phyloP scores from a whole-genome alignment of 2,888 invertebrate species.

The Choreutis nemorana region DNA sequence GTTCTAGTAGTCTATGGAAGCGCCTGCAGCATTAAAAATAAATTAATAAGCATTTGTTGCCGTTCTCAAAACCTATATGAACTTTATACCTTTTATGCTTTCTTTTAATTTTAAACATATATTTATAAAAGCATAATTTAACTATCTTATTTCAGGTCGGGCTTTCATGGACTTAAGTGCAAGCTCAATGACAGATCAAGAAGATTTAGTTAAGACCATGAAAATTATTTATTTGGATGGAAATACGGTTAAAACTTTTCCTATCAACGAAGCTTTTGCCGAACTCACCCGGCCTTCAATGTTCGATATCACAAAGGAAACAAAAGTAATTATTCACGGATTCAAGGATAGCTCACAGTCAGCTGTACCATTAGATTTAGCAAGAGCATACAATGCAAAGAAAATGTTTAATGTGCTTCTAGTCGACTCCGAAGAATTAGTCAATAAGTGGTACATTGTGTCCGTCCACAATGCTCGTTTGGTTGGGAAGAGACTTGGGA shows the following conservation, averaged over 20 bases:
- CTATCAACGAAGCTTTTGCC: conserved; percentile 40
- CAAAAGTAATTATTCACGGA: conserved; percentile 56
- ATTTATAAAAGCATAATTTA: no score
- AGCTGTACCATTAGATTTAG: conserved; percentile 41
- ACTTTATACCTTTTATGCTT: no score
- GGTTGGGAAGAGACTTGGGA: conserved; percentile 60
- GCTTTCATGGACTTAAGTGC: conserved; percentile 49
- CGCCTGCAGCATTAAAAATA: no score
- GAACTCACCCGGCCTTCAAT: conserved; percentile 33
- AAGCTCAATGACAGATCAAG: conserved; percentile 30
- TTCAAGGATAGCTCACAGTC: conserved; percentile 54
- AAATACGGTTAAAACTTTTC: conserved; percentile 26
- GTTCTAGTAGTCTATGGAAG: no score
- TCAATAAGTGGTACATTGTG: conserved; percentile 46
- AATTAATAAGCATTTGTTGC: no score
- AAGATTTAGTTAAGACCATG: conserved; percentile 40
- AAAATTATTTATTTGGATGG: conserved; percentile 41
- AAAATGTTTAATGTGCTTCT: conserved; percentile 53
- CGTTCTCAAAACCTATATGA: no score
- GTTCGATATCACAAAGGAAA: conserved; percentile 52
- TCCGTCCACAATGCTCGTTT: conserved; percentile 52
- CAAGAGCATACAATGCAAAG: conserved; percentile 48
- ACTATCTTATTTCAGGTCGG: conserved; percentile 45
- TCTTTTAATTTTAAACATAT: no score
- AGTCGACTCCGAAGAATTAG: conserved; percentile 51